Evolutionary conservation across 2,797 vertebrate species (phyloP).

Genomic region (Tragopan temminckii): DNA sequence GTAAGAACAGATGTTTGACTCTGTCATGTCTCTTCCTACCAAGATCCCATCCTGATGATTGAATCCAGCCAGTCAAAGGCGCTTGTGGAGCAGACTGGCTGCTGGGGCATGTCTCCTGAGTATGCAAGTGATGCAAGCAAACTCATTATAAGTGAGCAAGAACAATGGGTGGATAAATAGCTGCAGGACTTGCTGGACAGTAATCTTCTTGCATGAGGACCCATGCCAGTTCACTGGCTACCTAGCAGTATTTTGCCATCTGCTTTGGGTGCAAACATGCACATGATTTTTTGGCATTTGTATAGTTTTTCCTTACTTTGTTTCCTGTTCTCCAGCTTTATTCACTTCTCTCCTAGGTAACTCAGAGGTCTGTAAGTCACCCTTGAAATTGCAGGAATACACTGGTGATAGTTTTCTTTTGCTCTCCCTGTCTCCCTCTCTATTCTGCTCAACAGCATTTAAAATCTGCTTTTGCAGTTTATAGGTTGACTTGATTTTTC

Average conservation of each 20-base stretch:
- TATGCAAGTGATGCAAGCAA: neutral
- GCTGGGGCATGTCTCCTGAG: neutral
- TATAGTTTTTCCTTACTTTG: neutral
- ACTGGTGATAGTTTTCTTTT: neutral
- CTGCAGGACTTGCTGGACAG: neutral
- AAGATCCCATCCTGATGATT: neutral
- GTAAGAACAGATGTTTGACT: neutral
- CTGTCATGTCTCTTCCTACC: neutral
- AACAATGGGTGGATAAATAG: neutral
- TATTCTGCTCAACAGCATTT: neutral
- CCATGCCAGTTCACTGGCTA: fast-evolving
- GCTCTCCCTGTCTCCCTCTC: neutral
- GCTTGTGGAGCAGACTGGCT: neutral
- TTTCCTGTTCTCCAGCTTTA: neutral
- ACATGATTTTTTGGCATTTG: neutral
- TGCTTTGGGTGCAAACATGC: neutral
- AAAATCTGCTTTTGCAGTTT: neutral
- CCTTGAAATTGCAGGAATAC: neutral
- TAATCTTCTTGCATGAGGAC: neutral
- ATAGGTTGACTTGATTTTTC: neutral
- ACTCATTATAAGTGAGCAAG: neutral
- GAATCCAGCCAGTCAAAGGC: neutral
- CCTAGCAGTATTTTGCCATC: neutral
- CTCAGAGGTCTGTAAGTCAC: neutral
- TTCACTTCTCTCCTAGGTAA: neutral